phyloP scores from a whole-genome alignment of 2,888 invertebrate genomes.

The Leucozona laternaria region DNA sequence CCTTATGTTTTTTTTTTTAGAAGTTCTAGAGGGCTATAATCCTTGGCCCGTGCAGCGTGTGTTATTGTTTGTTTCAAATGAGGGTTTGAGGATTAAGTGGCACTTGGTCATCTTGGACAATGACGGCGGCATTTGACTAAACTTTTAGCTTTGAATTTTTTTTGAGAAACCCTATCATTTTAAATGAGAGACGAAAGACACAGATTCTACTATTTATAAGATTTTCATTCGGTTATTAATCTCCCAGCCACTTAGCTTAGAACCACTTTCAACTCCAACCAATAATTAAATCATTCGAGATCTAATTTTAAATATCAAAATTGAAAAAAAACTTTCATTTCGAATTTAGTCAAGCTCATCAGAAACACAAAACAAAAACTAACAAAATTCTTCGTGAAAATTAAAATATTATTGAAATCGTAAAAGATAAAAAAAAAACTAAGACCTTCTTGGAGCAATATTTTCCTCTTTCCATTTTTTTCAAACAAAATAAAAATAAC shows the following conservation, averaged over 20 bases:
- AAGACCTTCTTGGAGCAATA: neutral
- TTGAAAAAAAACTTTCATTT: neutral
- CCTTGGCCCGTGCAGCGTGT: neutral
- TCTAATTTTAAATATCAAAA: neutral
- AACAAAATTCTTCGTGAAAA: conserved; percentile 20
- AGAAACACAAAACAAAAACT: conserved; percentile 24
- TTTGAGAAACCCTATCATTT: too few species aligned
- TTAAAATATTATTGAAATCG: neutral
- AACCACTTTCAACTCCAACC: neutral
- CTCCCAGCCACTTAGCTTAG: neutral
- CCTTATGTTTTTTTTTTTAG: conserved; percentile 5
- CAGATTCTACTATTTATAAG: too few species aligned
- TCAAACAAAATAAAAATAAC: neutral
- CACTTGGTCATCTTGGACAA: conserved; percentile 53
- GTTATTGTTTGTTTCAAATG: conserved; percentile 12
- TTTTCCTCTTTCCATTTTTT: neutral
- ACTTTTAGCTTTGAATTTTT: neutral
- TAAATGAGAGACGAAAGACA: too few species aligned
- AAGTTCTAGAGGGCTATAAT: neutral
- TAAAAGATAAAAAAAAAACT: neutral
- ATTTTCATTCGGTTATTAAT: neutral
- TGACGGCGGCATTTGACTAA: neutral
- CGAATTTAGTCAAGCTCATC: neutral
- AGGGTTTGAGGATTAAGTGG: conserved; percentile 8
- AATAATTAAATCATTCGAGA: neutral